A percentile compares a stretch with the other conserved stretches of the same genome.
Evolutionary conservation across 2,113 vertebrate genomes (phyloP).

Genomic region (Suricata suricatta): DNA sequence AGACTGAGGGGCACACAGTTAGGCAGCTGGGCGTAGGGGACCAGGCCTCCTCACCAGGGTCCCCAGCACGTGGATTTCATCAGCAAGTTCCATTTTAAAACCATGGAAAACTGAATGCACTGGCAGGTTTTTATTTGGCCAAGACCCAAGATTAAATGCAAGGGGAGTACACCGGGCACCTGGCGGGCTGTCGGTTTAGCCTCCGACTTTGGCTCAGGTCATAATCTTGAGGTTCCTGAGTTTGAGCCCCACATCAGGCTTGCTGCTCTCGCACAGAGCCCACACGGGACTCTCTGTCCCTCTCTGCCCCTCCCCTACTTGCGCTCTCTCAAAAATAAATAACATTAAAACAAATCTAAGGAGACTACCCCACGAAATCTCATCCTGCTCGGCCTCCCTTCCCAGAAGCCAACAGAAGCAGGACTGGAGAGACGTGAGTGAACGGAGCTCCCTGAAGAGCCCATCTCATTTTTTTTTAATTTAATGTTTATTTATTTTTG

Average conservation of each 20-base stretch:
- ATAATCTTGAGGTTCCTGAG: too few species aligned
- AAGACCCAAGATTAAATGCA: neutral
- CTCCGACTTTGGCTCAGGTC: too few species aligned
- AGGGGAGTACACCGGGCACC: neutral
- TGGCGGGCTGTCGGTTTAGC: too few species aligned
- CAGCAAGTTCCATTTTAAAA: neutral
- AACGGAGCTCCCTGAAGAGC: accelerated
- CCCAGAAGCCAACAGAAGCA: accelerated
- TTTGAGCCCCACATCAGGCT: too few species aligned
- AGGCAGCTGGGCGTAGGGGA: neutral
- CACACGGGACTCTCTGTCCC: too few species aligned
- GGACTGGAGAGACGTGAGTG: accelerated
- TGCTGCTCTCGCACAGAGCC: too few species aligned
- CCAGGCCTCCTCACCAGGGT: neutral
- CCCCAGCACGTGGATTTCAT: neutral
- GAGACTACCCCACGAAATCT: too few species aligned
- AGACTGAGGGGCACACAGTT: accelerated
- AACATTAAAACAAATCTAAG: too few species aligned
- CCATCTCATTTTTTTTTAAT: accelerated
- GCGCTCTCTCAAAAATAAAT: too few species aligned
- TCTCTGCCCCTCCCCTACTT: too few species aligned
- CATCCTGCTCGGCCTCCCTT: accelerated
- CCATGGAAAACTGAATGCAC: neutral
- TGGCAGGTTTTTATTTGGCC: neutral
- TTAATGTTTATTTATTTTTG: too few species aligned